Evolutionary conservation across 2,113 vertebrate genomes (phyloP).

Genomic region (Muntiacus muntjak): DNA sequence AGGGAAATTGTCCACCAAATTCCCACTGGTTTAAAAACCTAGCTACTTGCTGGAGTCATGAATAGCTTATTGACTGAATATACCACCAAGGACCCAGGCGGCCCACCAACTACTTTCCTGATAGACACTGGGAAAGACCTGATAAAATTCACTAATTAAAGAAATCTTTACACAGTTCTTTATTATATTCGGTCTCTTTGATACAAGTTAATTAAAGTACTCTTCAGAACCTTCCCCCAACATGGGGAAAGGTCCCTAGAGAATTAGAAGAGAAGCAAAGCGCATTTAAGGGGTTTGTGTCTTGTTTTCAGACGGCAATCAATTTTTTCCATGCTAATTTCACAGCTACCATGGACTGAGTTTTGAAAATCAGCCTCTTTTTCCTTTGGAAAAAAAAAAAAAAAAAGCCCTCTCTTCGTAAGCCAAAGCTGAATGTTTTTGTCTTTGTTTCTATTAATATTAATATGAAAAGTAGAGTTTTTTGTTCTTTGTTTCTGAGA

Average conservation of each 20-base stretch:
- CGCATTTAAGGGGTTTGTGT: conserved; percentile 31
- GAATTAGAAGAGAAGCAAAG: conserved; percentile 64
- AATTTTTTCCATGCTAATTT: conserved; percentile 50
- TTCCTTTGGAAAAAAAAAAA: background rate
- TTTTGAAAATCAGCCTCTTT: conserved; percentile 30
- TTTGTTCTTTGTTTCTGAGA: background rate
- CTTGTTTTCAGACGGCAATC: conserved; percentile 33
- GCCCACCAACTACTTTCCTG: conserved; percentile 65
- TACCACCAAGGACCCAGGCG: conserved; percentile 52
- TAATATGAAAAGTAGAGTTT: background rate
- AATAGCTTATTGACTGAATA: conserved; percentile 74
- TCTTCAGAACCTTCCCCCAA: conserved; percentile 74
- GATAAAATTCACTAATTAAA: conserved; percentile 82
- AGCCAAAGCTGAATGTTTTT: background rate
- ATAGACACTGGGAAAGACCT: conserved; percentile 61
- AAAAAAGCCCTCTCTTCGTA: background rate
- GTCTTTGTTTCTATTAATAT: background rate
- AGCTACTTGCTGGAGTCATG: conserved; percentile 57
- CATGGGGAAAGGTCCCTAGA: conserved; percentile 60
- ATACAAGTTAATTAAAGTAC: conserved; percentile 82
- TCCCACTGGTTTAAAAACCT: conserved; percentile 61
- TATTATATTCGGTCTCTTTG: conserved; percentile 70
- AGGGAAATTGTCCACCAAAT: conserved; percentile 60
- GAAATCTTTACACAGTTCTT: conserved; percentile 75
- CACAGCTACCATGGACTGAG: background rate